phyloP scores from a whole-genome alignment of 2,113 vertebrate species.

The Gadus chalcogrammus region DNA sequence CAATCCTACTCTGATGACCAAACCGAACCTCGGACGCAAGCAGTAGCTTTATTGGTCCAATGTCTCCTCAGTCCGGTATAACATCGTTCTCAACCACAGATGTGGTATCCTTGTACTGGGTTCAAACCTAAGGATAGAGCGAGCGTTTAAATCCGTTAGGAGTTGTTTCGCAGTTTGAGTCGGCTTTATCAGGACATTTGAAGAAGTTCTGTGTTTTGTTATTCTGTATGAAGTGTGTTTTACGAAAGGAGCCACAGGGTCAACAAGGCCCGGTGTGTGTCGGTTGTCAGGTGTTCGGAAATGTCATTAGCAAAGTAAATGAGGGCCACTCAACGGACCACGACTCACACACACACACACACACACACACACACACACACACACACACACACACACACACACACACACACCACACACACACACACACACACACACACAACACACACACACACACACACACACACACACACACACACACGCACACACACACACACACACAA shows the following conservation, averaged over 20 bases:
- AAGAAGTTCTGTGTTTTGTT: not conserved
- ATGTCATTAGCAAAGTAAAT: conserved; percentile 44
- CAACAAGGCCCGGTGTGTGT: conserved; percentile 10
- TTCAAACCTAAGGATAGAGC: too few species aligned
- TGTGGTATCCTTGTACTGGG: too few species aligned
- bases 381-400: conserved; percentile 6
- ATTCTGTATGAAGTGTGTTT: not conserved
- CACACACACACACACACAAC: conserved; percentile 30
- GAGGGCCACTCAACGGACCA: conserved; percentile 14
- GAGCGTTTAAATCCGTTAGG: too few species aligned
- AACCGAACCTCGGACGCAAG: conserved; percentile 6
- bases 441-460: conserved; percentile 29
- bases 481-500: conserved; percentile 1
- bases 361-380: conserved; percentile 1
- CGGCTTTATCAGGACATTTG: not conserved
- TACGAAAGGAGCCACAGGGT: not conserved
- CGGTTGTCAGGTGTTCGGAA: conserved; percentile 47
- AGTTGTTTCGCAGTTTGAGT: not conserved
- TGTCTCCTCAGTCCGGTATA: too few species aligned
- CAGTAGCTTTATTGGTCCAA: too few species aligned
- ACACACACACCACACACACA: not conserved
- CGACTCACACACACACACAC: conserved; percentile 6
- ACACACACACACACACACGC: conserved; percentile 9
- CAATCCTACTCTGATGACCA: not conserved
- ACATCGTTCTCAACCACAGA: too few species aligned